Evolutionary conservation across 2,797 vertebrate species (phyloP).

Genomic region (Spinus pinus): DNA sequence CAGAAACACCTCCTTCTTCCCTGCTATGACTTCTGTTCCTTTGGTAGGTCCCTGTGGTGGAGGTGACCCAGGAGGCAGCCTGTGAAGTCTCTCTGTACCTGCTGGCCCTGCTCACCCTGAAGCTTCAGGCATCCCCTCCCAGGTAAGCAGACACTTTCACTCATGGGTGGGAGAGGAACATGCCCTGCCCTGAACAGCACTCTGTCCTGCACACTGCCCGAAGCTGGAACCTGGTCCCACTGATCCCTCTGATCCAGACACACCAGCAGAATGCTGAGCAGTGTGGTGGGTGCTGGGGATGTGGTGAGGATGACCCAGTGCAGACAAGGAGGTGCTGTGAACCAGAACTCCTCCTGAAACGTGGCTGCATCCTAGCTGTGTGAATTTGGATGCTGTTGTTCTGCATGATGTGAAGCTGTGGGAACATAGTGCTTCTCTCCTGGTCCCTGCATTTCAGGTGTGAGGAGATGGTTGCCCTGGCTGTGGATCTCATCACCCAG

Average conservation of each 20-base stretch:
- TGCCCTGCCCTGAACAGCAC: not conserved
- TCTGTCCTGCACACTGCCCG: not conserved
- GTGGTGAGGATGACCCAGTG: not conserved
- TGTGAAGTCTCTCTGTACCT: conserved; percentile 67
- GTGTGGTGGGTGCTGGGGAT: not conserved
- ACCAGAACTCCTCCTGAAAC: not conserved
- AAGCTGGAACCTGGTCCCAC: not conserved
- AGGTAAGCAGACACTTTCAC: conserved; percentile 46
- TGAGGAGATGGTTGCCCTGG: conserved; percentile 57
- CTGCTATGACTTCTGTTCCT: not conserved
- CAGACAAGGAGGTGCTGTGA: not conserved
- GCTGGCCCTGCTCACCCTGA: conserved; percentile 66
- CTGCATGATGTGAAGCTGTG: not conserved
- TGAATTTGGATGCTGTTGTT: not conserved
- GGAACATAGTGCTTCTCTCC: not conserved
- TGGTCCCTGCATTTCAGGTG: conserved; percentile 57
- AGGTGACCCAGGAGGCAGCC: conserved; percentile 15
- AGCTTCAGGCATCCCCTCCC: conserved; percentile 59
- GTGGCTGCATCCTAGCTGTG: not conserved
- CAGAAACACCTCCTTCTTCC: not conserved
- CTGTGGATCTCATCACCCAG: conserved; percentile 54
- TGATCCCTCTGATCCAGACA: not conserved
- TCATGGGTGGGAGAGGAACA: not conserved
- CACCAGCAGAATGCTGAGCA: not conserved
- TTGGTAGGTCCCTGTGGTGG: conserved; percentile 59